A percentile compares a stretch with the other conserved stretches of the same genome.
phyloP scores from a whole-genome alignment of 2,113 vertebrate species.

The Pterocles orientalis region DNA sequence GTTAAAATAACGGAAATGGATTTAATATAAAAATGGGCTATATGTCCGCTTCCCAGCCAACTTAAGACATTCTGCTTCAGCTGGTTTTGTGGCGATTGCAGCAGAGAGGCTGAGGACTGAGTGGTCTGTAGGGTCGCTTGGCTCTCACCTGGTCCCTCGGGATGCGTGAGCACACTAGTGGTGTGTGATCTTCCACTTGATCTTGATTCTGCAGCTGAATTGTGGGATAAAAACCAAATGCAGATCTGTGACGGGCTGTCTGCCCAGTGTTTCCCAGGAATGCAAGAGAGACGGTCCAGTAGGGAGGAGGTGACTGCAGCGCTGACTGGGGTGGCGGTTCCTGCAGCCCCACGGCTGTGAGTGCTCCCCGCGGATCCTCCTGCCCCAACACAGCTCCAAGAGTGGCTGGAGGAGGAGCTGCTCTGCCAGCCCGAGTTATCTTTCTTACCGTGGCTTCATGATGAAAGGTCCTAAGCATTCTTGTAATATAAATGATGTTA shows the following conservation, averaged over 20 bases:
- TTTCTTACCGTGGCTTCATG: not conserved
- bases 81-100: not conserved
- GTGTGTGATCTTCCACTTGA: not conserved
- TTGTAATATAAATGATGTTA: not conserved
- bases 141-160: not conserved
- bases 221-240: not conserved
- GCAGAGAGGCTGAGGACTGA: not conserved
- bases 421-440: not conserved
- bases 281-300: accelerated
- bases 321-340: not conserved
- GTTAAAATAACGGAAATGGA: not conserved
- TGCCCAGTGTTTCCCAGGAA: not conserved
- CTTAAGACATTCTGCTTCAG: not conserved
- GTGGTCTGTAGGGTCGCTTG: not conserved
- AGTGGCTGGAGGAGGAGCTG: not conserved
- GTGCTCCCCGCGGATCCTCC: not conserved
- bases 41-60: not conserved
- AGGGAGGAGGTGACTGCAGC: not conserved
- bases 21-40: not conserved
- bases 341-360: not conserved
- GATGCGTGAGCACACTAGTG: accelerated
- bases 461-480: not conserved
- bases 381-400: not conserved
- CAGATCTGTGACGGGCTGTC: not conserved
- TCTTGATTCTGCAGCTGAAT: not conserved